Base-by-base conservation (phyloP, 2,888 invertebrate species). In the Boloria euphrosyne region DNA sequence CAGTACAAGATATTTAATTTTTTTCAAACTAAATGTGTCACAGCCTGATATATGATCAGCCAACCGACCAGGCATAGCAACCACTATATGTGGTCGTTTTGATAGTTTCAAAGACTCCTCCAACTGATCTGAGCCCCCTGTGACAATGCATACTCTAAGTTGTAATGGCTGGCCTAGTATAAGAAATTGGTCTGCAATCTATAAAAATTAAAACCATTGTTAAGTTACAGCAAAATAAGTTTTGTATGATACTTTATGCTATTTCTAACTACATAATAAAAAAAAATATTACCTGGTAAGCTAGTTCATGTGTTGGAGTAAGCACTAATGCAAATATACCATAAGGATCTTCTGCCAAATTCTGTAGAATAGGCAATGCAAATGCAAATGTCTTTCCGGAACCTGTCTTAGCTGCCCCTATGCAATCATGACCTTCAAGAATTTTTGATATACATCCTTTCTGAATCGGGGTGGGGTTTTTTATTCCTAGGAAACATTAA, bases 341-440 rank as follows among this genome's bases (percentile, higher is more conserved):
- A 84, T 96, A 98, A 0, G 99, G 99, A 86, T 99, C 99, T 80
- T 98, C 96, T 67, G 97, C 96, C 38, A 99, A 90, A 80, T 95
- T 95, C 83, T 99, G 98, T 54, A 99, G 84, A 77, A 99, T 97
- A 0, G 99, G 99, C 62, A 99, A 85, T 0, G 98, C 98, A 93
- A 99, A 99, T 0, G 99, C 98, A 79, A 99, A 95, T 0, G 99
- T 99, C 93, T 99, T 99, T 2, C 99, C 99, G 65, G 98, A 98
- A 14, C 99, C 99, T 10, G 99, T 99, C 86, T 99, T 98, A 0
- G 99, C 98, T 76, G 98, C 98, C 10, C 98, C 99, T 71, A 99
- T 96, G 76, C 98, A 98, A 90, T 99, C 97, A 75, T 94, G 92
- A 0, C 98, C 98, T 67, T 91, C 80, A 49, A 98, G 84, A 74